Percentiles rank a stretch among this genome's conserved stretches.
phyloP scores from a whole-genome alignment of 2,888 invertebrate genomes.

The Aricia artaxerxes region DNA sequence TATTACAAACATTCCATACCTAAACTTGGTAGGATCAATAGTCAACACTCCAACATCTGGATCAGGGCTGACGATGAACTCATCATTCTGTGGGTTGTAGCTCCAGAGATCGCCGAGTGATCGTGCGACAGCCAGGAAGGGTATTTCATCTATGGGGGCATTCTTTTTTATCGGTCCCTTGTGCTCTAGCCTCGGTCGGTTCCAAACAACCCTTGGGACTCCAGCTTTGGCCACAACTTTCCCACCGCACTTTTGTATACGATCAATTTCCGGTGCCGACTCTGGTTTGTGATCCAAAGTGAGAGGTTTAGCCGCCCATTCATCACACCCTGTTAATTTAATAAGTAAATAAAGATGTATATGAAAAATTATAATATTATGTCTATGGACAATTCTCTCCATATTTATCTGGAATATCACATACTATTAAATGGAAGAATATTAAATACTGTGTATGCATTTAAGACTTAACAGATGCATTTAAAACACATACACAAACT shows the following conservation, averaged over 20 bases:
- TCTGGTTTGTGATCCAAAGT: conserved; percentile 98
- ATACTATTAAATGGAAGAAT: too few species aligned
- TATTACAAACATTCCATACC: conserved; percentile 53
- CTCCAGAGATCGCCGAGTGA: conserved; percentile 99
- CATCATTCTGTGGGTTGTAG: conserved; percentile 93
- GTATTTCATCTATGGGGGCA: conserved; percentile 95
- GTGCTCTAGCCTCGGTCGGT: conserved; percentile 90
- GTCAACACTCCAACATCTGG: conserved; percentile 95
- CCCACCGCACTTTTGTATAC: conserved; percentile 91
- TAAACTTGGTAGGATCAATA: conserved; percentile 87
- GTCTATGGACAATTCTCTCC: too few species aligned
- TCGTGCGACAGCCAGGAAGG: conserved; percentile 97
- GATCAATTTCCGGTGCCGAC: conserved; percentile 87
- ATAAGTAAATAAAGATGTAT: background rate
- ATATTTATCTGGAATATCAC: background rate
- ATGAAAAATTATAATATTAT: too few species aligned
- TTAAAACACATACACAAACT: too few species aligned
- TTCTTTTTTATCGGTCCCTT: conserved; percentile 93
- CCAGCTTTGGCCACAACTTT: conserved; percentile 88
- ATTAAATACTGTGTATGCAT: too few species aligned
- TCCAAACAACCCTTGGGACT: conserved; percentile 98
- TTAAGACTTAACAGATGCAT: too few species aligned
- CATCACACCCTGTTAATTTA: conserved; percentile 67
- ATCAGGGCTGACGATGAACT: conserved; percentile 98
- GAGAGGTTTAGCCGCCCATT: conserved; percentile 90